phyloP scores from a whole-genome alignment of 2,113 vertebrate species.

The western clawed frog (Xenopus tropicalis) region UCB_Xtro_10.0 CM004447.2:44364001-44364500 shows the following conservation, averaged over 20 bases:
- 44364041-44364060: too few species aligned
- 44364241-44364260: not conserved
- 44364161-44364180: too few species aligned
- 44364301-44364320: not conserved
- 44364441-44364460: conserved; percentile 18
- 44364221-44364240: not conserved
- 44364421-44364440: conserved; percentile 11
- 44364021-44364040: too few species aligned
- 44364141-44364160: too few species aligned
- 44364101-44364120: too few species aligned
- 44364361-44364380: conserved; percentile 9
- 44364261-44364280: too few species aligned
- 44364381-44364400: not conserved
- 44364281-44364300: not conserved
- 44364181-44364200: too few species aligned
- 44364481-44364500: conserved; percentile 9
- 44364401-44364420: conserved; percentile 10
- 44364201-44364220: too few species aligned
- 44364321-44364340: not conserved
- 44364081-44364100: too few species aligned
- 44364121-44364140: too few species aligned
- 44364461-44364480: conserved; percentile 11
- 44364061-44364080: too few species aligned
- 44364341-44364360: not conserved
- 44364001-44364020: too few species aligned